Conservation (phyloP, 2,888 invertebrate genomes). For the Melanostoma mellinum region DNA sequence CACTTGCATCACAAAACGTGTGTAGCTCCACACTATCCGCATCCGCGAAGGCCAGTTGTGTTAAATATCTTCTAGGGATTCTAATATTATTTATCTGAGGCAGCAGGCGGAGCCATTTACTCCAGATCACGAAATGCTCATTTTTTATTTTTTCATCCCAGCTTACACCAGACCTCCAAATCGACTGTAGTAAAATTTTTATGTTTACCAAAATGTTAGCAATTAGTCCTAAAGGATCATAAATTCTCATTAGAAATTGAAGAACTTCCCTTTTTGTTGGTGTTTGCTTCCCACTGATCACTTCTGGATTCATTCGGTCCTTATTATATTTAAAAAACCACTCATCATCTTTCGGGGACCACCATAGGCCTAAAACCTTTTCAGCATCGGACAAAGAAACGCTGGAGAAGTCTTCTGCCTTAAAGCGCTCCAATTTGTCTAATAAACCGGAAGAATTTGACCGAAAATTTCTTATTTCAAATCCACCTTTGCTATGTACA, state of each 20-base stretch:
- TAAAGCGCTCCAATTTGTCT: conserved; percentile 1
- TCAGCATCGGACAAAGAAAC: conserved; percentile 29
- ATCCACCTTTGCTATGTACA: conserved; percentile 11
- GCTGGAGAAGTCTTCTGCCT: background rate
- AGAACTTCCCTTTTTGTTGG: conserved; percentile 72
- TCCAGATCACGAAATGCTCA: conserved; percentile 20
- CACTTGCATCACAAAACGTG: conserved; percentile 58
- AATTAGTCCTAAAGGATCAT: conserved; percentile 45
- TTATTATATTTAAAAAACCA: conserved; percentile 58
- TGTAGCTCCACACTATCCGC: background rate
- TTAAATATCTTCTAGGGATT: conserved; percentile 29
- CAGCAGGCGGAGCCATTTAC: background rate
- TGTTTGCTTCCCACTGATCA: conserved; percentile 33
- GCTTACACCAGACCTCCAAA: conserved; percentile 24
- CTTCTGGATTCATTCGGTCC: conserved; percentile 16
- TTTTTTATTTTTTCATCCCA: conserved; percentile 26
- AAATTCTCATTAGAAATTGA: conserved; percentile 74
- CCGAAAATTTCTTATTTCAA: conserved; percentile 18
- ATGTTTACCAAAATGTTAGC: too few relatives aligned
- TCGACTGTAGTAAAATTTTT: too few relatives aligned
- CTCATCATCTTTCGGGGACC: conserved; percentile 60
- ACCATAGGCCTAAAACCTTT: conserved; percentile 60
- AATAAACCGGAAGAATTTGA: background rate
- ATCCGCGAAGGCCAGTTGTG: background rate
- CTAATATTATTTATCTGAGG: conserved; percentile 3